phyloP scores from a whole-genome alignment of 1,140 invertebrate species.

The Caenorhabditis inopinata region DNA sequence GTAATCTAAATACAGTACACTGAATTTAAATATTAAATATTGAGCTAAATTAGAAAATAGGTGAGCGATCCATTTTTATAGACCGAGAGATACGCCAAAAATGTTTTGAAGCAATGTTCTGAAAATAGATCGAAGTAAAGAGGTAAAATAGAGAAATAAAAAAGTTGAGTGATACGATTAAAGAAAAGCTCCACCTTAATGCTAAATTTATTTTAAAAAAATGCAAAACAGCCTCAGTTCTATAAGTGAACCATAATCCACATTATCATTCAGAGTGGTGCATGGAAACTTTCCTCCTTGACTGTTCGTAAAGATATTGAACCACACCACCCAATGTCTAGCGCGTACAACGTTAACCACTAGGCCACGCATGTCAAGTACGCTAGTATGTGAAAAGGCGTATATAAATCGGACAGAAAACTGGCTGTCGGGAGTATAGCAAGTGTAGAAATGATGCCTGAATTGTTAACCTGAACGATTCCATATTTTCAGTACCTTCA shows the following conservation, averaged over 20 bases:
- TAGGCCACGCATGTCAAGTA: slow-evolving; percentile 6
- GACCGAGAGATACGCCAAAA: too few species aligned
- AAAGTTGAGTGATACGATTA: too few species aligned
- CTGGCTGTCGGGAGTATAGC: not conserved
- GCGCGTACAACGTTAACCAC: not conserved
- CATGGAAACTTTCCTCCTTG: slow-evolving; percentile 33
- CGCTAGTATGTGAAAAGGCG: not conserved
- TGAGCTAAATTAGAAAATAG: too few species aligned
- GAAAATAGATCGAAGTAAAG: too few species aligned
- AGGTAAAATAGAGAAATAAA: too few species aligned
- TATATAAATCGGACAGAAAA: not conserved
- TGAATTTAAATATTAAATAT: too few species aligned
- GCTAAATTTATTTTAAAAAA: too few species aligned
- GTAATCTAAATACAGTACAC: too few species aligned
- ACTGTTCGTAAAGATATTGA: not conserved
- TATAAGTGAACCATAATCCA: slow-evolving; percentile 24
- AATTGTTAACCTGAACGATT: too few species aligned
- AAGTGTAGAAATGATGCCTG: not conserved
- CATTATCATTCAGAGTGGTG: slow-evolving; percentile 29
- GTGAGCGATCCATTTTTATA: too few species aligned
- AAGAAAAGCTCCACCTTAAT: too few species aligned
- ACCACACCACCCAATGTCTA: not conserved
- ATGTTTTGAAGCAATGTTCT: too few species aligned
- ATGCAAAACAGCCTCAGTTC: slow-evolving; percentile 28
- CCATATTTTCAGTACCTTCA: slow-evolving; percentile 67